Evolutionary conservation across 2,113 vertebrate genomes (phyloP).

Genomic region (Seriola rivoliana): DNA sequence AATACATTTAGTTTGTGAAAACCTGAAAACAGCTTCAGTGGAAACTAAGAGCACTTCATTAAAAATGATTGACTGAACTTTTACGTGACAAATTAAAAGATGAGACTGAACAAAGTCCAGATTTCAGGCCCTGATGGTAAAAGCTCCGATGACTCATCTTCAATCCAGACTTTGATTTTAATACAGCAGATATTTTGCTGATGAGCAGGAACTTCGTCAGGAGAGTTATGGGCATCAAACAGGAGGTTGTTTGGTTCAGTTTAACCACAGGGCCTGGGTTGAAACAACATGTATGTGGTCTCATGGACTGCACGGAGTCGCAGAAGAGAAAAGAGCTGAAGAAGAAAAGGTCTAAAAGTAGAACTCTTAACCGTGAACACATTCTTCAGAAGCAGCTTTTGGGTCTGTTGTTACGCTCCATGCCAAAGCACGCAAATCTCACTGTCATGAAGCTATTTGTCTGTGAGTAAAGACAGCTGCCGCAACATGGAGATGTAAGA

Average conservation of each 20-base stretch:
- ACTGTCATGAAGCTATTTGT: constrained; percentile 2
- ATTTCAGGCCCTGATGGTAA: too few species aligned
- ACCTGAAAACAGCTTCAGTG: too few species aligned
- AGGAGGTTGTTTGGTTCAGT: background rate
- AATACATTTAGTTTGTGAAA: too few species aligned
- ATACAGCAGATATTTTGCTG: background rate
- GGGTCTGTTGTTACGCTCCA: background rate
- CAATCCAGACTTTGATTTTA: too few species aligned
- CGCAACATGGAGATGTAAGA: background rate
- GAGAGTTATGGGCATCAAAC: too few species aligned
- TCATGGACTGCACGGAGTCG: background rate
- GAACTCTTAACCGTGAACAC: background rate
- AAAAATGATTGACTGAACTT: too few species aligned
- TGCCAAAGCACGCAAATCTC: background rate
- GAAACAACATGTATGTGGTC: background rate
- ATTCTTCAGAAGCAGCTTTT: background rate
- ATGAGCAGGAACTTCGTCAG: background rate
- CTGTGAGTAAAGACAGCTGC: constrained; percentile 2
- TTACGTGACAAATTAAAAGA: too few species aligned
- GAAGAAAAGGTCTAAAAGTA: background rate
- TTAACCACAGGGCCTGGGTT: background rate
- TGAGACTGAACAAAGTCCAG: too few species aligned
- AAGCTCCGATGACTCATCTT: too few species aligned
- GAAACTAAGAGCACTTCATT: too few species aligned
- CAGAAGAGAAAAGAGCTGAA: background rate